Evolutionary conservation across 2,113 vertebrate genomes (phyloP), one percentile per base, ranked within the genome.

Genomic region (Hemiprocne comata): DNA sequence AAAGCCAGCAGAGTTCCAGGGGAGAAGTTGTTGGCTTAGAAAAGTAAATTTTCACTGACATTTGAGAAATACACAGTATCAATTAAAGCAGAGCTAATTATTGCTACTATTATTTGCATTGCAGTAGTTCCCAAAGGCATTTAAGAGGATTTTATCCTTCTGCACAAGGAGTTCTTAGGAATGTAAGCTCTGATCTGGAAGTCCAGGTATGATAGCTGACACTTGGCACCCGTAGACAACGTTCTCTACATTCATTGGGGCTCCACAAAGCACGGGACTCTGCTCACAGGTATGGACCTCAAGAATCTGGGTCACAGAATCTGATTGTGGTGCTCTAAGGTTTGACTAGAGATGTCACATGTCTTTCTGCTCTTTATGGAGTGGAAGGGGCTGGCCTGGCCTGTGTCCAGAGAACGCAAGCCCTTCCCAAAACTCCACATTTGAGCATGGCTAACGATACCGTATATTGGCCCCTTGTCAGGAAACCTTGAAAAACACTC

Each of bases 61-160:
- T 95, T 96, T 95, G 95, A 96, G 94, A 31, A 96, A 96, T 93
- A 86, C 87, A 96, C 88, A 96, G 88, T 94, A 96, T 96, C 94
- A 96, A 96, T 96, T 97, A 97, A 96, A 96, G 79, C 88, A 95
- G 72, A 93, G 90, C 90, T 97, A 96, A 94, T 96, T 96, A 96
- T 97, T 95, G 95, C 94, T 97, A 92, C 92, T 96, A 95, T 96
- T 97, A 96, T 94, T 94, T 96, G 95, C 92, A 97, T 86, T 95
- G 92, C 93, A 90, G 85, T 81, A 92, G 92, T 54, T 95, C 90
- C 92, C 88, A 75, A 44, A 77, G 93, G 90, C 83, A 89, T 89
- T 93, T 84, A 96, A 92, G 21, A 6, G 88, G 94, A 92, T 95
- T 94, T 93, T 38, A 94, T 85, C 90, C 83, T 93, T 94, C 89